Evolutionary conservation across 2,797 vertebrate genomes (phyloP).

Genomic region (Sebastes flavidus): DNA sequence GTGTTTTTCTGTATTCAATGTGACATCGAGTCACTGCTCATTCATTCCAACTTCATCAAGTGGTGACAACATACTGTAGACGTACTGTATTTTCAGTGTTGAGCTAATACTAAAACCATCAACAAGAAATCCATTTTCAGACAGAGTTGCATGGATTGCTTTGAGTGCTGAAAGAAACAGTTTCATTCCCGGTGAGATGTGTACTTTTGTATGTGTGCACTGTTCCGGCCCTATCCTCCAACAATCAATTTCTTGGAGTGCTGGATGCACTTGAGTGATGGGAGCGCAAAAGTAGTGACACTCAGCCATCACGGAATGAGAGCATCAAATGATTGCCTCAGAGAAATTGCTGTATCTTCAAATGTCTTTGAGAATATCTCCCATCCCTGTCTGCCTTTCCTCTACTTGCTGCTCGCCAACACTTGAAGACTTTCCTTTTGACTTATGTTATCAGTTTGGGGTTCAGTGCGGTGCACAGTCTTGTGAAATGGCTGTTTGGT

Average conservation of each 20-base stretch:
- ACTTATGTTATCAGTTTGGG: constrained; percentile 76
- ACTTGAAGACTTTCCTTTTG: constrained; percentile 71
- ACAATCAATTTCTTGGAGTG: constrained; percentile 74
- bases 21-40: background rate
- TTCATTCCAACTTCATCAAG: constrained; percentile 11
- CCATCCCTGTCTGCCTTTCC: constrained; percentile 52
- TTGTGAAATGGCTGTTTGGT: constrained; percentile 73
- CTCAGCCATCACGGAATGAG: constrained; percentile 74
- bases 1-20: background rate
- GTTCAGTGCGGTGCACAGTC: constrained; percentile 66
- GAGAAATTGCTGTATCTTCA: constrained; percentile 78
- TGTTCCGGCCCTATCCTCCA: constrained; percentile 64
- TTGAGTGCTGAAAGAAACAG: constrained; percentile 31
- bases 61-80: background rate
- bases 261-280: constrained; percentile 76
- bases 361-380: constrained; percentile 76
- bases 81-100: background rate
- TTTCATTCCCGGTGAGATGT: constrained; percentile 48
- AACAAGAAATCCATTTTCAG: constrained; percentile 21
- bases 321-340: constrained; percentile 77
- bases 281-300: constrained; percentile 70
- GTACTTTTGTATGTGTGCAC: constrained; percentile 58
- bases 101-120: constrained; percentile 12
- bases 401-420: constrained; percentile 53
- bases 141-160: background rate